Conservation (phyloP, 2,797 vertebrate genomes). For the Phylloscopus collybita region DNA sequence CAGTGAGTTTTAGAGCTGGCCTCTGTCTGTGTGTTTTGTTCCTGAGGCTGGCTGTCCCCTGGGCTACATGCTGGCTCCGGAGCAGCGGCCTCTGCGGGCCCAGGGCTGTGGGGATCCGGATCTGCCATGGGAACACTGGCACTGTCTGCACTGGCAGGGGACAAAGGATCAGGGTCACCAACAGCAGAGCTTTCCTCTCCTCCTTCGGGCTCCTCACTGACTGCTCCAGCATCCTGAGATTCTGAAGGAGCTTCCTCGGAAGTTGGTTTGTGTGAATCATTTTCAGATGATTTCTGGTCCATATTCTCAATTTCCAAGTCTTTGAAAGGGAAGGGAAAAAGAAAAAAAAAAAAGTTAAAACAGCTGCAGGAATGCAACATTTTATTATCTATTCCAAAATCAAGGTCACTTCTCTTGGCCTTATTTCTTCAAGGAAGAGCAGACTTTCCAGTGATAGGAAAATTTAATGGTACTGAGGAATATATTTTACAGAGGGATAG, state of each 20-base stretch:
- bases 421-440: not conserved
- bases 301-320: slow-evolving; percentile 78
- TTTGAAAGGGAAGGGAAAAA: slow-evolving; percentile 26
- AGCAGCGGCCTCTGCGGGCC: slow-evolving; percentile 15
- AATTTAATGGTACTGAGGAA: not conserved
- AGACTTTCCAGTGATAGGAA: not conserved
- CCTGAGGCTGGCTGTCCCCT: slow-evolving; percentile 71
- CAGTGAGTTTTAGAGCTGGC: slow-evolving; percentile 71
- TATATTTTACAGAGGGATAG: not conserved
- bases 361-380: not conserved
- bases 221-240: slow-evolving; percentile 56
- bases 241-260: slow-evolving; percentile 49
- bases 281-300: slow-evolving; percentile 77
- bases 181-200: slow-evolving; percentile 45
- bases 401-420: not conserved
- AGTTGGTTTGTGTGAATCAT: slow-evolving; percentile 73
- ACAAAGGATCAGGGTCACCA: slow-evolving; percentile 24
- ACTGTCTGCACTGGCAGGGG: not conserved
- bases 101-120: slow-evolving; percentile 34
- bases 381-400: not conserved
- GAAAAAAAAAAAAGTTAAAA: not conserved
- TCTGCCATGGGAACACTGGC: slow-evolving; percentile 15
- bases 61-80: slow-evolving; percentile 58
- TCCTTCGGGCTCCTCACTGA: slow-evolving; percentile 30
- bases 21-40: slow-evolving; percentile 77